These are phyloP conservation scores for Sciurus carolinensis DNA, from an alignment of 2,797 vertebrate species.

Conservation along the genomic window DNA sequence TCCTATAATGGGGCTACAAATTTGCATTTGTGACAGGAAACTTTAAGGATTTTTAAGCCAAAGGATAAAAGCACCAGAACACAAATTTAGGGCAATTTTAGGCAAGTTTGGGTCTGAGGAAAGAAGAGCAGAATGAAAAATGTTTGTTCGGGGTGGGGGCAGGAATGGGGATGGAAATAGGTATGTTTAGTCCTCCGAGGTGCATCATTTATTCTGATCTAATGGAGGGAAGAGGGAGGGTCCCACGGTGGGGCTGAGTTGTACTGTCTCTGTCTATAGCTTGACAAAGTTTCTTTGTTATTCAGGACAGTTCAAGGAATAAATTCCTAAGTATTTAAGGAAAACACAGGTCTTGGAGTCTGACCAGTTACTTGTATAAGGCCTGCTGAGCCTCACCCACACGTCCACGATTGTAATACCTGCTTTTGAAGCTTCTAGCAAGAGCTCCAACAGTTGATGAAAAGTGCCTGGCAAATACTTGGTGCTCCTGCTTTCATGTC, in stretches of 20 bases:
- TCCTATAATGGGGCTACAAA: neutral
- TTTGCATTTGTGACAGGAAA: neutral
- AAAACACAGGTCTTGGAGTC: neutral
- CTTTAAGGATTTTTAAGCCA: neutral
- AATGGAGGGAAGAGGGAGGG: neutral
- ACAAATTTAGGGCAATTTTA: neutral
- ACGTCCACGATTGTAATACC: neutral
- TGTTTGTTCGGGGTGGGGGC: too few species aligned
- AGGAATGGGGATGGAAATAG: neutral
- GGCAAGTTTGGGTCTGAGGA: neutral
- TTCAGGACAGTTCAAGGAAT: neutral
- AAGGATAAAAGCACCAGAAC: neutral
- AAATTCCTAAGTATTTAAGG: neutral
- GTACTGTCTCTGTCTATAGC: neutral
- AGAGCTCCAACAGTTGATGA: neutral
- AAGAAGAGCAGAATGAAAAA: neutral
- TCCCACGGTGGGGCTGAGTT: fast-evolving
- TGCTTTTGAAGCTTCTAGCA: neutral
- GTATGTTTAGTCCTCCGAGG: neutral
- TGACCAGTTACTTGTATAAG: neutral
- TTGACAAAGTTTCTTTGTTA: neutral
- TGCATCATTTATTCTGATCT: neutral
- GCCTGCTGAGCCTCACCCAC: neutral
- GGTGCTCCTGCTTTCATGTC: neutral
- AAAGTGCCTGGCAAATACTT: neutral